These are phyloP conservation scores for Mellivora capensis DNA, from an alignment of 2,113 vertebrate genomes.

Conservation along the genomic window DNA sequence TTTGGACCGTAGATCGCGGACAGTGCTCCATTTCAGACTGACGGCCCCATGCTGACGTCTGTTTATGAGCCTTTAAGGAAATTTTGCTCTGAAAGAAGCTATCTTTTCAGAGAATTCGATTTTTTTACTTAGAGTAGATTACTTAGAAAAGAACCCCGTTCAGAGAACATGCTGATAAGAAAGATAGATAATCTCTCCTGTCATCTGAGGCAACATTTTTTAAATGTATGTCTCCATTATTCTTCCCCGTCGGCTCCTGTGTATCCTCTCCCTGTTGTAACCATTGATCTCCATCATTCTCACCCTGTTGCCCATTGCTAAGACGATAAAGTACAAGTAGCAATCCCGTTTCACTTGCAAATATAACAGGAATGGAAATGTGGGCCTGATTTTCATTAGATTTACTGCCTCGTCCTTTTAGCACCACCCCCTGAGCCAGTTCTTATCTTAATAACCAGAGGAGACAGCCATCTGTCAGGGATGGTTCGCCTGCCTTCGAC, in stretches of 20 bases:
- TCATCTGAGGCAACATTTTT: neutral
- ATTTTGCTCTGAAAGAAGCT: neutral
- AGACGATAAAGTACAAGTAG: neutral
- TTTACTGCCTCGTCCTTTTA: neutral
- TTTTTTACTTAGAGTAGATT: neutral
- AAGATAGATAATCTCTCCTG: neutral
- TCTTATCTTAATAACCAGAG: neutral
- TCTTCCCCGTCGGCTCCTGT: neutral
- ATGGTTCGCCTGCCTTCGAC: neutral
- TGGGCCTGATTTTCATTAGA: neutral
- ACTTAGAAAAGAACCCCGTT: neutral
- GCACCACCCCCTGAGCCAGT: neutral
- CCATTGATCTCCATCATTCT: neutral
- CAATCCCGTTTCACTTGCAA: neutral
- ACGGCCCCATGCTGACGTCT: neutral
- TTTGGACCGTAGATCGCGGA: fast-evolving
- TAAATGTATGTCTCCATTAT: neutral
- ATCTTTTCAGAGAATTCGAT: neutral
- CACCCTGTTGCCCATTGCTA: neutral
- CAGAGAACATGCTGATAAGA: neutral
- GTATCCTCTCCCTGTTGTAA: neutral
- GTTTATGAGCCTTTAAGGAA: neutral
- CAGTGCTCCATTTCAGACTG: neutral
- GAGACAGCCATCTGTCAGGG: neutral
- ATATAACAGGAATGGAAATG: neutral